These are phyloP conservation scores for Phenganax subtilis DNA, from an alignment of 92 coral and sea anemone species.

Conservation along the genomic window DNA sequence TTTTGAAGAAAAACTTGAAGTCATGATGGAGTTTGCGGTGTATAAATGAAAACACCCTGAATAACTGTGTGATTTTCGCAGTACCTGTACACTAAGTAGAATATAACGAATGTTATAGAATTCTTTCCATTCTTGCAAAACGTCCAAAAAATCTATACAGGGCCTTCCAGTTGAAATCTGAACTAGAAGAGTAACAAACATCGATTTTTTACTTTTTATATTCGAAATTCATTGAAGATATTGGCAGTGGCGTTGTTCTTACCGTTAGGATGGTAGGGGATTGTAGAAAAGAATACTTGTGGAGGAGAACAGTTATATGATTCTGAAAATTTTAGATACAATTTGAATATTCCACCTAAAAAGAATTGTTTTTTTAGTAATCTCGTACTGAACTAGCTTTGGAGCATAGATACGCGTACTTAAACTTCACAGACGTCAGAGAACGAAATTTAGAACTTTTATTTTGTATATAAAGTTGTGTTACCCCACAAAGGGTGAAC, in stretches of 20 bases:
- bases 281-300: constrained; percentile 70
- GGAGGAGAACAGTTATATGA: constrained; percentile 69
- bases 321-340: constrained; percentile 80
- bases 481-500: neutral
- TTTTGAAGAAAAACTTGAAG: neutral
- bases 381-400: too few relatives aligned
- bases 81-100: constrained; percentile 73
- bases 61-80: neutral
- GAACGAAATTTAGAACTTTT: too few relatives aligned
- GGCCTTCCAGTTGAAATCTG: constrained; percentile 77
- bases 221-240: neutral
- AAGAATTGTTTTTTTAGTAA: too few relatives aligned
- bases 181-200: constrained; percentile 37
- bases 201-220: neutral
- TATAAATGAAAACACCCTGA: neutral
- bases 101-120: constrained; percentile 66
- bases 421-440: too few relatives aligned
- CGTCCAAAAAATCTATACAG: constrained; percentile 85
- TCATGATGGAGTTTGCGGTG: neutral
- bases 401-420: too few relatives aligned
- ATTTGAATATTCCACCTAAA: constrained; percentile 87
- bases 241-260: neutral
- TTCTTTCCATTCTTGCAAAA: constrained; percentile 62
- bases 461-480: too few relatives aligned
- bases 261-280: constrained; percentile 95